These are phyloP conservation scores for Formicarius rufipectus DNA, from an alignment of 2,113 vertebrate species.

Conservation along the genomic window DNA sequence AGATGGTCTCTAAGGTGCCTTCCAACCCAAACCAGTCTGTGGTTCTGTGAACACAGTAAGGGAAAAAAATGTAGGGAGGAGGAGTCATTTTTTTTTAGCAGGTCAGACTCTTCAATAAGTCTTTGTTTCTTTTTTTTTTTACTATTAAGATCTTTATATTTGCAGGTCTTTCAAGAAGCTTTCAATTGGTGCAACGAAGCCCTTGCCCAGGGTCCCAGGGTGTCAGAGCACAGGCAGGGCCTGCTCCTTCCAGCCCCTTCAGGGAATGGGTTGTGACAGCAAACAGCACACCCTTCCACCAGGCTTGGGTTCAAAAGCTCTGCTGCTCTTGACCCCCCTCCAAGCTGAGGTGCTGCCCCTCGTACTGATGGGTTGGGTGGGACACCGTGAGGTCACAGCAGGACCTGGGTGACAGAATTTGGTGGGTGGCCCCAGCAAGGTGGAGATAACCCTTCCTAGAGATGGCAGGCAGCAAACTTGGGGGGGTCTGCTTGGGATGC, in stretches of 20 bases:
- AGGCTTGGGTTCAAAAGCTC: neutral
- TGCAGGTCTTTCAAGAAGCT: neutral
- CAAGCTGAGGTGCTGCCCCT: neutral
- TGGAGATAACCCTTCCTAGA: neutral
- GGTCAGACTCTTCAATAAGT: neutral
- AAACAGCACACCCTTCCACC: neutral
- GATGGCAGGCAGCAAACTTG: neutral
- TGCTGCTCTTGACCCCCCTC: neutral
- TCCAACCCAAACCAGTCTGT: neutral
- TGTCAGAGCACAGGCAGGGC: neutral
- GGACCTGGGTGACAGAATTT: neutral
- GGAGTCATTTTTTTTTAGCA: neutral
- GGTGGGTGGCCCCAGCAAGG: too few species aligned
- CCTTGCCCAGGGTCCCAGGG: neutral
- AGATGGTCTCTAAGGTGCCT: neutral
- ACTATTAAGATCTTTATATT: neutral
- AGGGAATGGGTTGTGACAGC: neutral
- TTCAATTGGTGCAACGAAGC: neutral
- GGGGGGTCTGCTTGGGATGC: neutral
- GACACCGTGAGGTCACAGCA: neutral
- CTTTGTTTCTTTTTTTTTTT: too few species aligned
- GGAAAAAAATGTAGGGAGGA: neutral
- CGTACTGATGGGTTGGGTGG: neutral
- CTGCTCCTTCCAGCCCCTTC: fast-evolving
- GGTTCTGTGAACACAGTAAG: neutral